Percentiles rank a stretch among this genome's conserved stretches.
Conservation (phyloP, 2,113 vertebrate species). For the Mustelus asterias region DNA sequence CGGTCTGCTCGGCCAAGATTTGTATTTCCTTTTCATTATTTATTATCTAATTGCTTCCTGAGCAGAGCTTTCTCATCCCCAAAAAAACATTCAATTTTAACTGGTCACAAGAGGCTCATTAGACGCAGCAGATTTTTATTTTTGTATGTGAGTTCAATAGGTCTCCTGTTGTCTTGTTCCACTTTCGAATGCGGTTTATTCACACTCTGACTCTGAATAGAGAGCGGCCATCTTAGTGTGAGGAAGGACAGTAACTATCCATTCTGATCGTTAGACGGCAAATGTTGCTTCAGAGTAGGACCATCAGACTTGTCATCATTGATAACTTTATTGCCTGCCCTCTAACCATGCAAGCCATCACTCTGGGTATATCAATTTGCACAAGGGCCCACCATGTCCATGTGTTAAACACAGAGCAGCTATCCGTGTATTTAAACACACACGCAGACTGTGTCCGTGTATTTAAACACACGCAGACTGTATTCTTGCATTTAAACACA, state of each 20-base stretch:
- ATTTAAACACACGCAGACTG: neutral
- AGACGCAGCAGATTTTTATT: neutral
- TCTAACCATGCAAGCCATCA: neutral
- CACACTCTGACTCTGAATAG: neutral
- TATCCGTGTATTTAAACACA: neutral
- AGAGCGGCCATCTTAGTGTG: neutral
- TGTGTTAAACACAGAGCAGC: neutral
- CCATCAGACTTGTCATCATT: neutral
- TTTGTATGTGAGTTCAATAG: neutral
- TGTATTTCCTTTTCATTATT: slow-evolving; percentile 15
- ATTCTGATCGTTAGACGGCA: neutral
- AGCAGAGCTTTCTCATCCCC: neutral
- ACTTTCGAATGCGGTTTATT: neutral
- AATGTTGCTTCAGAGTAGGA: neutral
- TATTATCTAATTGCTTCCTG: slow-evolving; percentile 18
- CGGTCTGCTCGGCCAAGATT: neutral
- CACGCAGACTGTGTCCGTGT: neutral
- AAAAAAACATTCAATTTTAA: neutral
- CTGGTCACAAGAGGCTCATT: slow-evolving; percentile 10
- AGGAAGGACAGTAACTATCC: neutral
- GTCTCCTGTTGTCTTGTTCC: neutral
- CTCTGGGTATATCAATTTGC: neutral
- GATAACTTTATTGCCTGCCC: neutral
- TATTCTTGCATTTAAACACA: neutral
- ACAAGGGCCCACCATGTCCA: neutral